phyloP scores from a whole-genome alignment of 2,797 vertebrate species.

The Bovichtus diacanthus region DNA sequence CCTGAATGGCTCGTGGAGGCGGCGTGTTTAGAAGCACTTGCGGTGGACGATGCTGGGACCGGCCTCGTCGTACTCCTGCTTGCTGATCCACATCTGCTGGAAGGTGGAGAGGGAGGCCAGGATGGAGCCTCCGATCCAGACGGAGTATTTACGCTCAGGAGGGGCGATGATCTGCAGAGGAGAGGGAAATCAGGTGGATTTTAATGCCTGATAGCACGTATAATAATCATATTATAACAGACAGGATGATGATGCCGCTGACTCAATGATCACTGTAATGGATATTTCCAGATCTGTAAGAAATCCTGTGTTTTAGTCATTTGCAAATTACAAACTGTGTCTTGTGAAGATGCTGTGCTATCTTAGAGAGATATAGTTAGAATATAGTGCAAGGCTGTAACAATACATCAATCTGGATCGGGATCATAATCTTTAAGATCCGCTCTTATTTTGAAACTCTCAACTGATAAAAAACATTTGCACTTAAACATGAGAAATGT shows the following conservation, averaged over 20 bases:
- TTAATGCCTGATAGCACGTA: neutral
- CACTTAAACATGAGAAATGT: no score
- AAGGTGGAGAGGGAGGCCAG: constrained; percentile 98
- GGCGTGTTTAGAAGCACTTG: constrained; percentile 92
- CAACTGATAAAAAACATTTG: no score
- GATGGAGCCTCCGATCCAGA: constrained; percentile 97
- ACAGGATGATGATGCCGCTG: neutral
- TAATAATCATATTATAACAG: neutral
- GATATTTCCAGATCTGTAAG: no score
- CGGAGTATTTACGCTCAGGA: constrained; percentile 96
- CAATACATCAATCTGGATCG: no score
- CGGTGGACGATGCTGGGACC: constrained; percentile 96
- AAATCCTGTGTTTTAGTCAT: no score
- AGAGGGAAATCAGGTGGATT: neutral
- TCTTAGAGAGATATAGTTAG: no score
- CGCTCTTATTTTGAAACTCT: no score
- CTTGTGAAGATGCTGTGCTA: no score
- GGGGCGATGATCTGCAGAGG: constrained; percentile 93
- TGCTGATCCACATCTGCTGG: constrained; percentile 99
- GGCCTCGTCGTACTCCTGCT: constrained; percentile 96
- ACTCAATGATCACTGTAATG: neutral
- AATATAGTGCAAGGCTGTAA: no score
- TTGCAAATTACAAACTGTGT: no score
- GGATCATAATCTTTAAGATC: no score
- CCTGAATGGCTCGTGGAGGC: neutral